Evolutionary conservation across 2,113 vertebrate species (phyloP).

Genomic region (Candoia aspera): DNA sequence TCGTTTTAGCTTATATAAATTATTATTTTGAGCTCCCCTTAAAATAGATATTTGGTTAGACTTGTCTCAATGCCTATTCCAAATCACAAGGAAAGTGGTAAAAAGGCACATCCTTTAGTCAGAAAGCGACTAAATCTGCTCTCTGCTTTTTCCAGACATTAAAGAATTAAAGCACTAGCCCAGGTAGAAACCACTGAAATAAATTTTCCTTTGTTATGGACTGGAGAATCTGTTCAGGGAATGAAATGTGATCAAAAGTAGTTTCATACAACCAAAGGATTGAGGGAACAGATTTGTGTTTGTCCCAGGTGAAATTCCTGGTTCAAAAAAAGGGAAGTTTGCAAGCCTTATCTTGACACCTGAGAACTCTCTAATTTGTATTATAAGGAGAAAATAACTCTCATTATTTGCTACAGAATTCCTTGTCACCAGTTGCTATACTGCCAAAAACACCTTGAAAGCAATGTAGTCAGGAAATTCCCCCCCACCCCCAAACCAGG

Average conservation of each 20-base stretch:
- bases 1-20: neutral
- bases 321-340: neutral
- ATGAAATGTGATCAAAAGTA: neutral
- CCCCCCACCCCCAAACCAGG: neutral
- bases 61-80: neutral
- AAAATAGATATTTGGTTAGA: neutral
- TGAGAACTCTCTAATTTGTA: neutral
- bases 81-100: accelerated
- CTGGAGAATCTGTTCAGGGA: neutral
- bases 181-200: accelerated
- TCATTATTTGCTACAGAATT: neutral
- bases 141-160: neutral
- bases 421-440: constrained; percentile 13
- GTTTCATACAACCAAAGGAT: neutral
- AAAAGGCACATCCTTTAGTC: accelerated
- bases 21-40: neutral
- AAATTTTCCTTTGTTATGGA: accelerated
- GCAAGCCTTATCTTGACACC: neutral
- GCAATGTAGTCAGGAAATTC: constrained; percentile 2
- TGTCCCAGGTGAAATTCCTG: neutral
- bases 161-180: neutral
- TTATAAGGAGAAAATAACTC: constrained; percentile 13
- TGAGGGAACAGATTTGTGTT: neutral
- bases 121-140: neutral
- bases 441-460: neutral